Base-by-base conservation (phyloP, 35 echinoderm and acorn worm genomes). In the Lytechinus pictus region DNA sequence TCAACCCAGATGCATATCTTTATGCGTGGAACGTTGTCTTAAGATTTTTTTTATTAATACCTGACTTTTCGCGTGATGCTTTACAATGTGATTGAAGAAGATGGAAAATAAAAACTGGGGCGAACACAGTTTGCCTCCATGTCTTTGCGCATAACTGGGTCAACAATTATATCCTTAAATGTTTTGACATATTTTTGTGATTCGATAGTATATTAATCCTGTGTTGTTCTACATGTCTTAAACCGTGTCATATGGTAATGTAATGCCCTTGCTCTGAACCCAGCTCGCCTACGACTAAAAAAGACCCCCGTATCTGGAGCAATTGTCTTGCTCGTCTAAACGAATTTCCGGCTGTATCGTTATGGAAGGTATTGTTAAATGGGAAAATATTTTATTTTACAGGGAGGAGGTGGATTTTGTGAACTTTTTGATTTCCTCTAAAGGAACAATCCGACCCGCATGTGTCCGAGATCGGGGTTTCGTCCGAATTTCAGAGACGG, bases 161-260 rank as follows among this genome's bases (percentile, higher is more conserved):
- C 92, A 57, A 28, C 55, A 93, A 93, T 93, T 93, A 54, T 27
- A 56, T 27, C 53, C 54, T 10, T 93, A 93, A 93, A 93, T 93
- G 92, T 93, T 93, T 93, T 93, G 92, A 93, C 92, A 93, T 93
- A 93, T 93, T 93, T 93, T 54, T 57, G 92, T 57, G 92, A 93
- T 93, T 93, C 55, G 92, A 93, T 55, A 57, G 92, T 27, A 24
- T 54, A 93, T 93, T 93, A 93, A 93, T 93, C 92, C 54, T 27
- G 53, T 93, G 55, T 93, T 55, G 28, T 93, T 57, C 92, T 93
- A 55, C 54, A 79, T 79, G 66, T 79, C 16, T 79, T 79, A 44
- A 44, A 79, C 61, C 66, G 16, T 79, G 66, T 79, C 12, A 79
- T 24, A n/a, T 79, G 19, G 66, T 79, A 79, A 79, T 21, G 28